These are phyloP conservation scores for Polietes domitor DNA, from an alignment of 2,888 invertebrate species.

Conservation along the genomic window DNA sequence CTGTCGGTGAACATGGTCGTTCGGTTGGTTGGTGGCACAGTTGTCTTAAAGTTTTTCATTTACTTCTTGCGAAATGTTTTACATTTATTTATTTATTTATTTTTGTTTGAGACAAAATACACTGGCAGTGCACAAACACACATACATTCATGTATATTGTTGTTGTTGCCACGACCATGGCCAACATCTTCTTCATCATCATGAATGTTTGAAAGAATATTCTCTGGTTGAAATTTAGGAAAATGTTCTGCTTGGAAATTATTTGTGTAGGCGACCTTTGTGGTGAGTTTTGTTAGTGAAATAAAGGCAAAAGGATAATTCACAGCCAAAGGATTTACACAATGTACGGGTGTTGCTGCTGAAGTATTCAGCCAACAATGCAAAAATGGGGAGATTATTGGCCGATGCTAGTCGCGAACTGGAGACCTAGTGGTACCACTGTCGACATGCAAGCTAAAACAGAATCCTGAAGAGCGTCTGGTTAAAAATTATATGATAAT, in stretches of 20 bases:
- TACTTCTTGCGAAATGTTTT: constrained; percentile 25
- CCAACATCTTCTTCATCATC: constrained; percentile 3
- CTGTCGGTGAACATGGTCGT: neutral
- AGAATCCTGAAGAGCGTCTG: no score
- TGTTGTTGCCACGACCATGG: no score
- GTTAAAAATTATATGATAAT: no score
- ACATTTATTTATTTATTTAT: constrained; percentile 7
- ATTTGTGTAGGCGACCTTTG: constrained; percentile 2
- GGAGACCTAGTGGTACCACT: no score
- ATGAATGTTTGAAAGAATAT: neutral
- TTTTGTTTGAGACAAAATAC: neutral
- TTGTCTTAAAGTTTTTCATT: constrained; percentile 47
- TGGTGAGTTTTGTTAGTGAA: neutral
- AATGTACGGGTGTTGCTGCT: neutral
- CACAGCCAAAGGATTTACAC: neutral
- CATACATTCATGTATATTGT: no score
- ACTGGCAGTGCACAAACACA: neutral
- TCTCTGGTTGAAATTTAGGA: neutral
- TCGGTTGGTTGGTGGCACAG: neutral
- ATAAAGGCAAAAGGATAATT: neutral
- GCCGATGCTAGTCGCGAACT: no score
- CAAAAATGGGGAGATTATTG: no score
- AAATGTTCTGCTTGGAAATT: neutral
- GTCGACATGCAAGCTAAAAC: no score
- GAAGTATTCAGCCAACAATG: neutral